Conservation (phyloP, 2,888 invertebrate genomes). For the Calameuta pallipes region DNA sequence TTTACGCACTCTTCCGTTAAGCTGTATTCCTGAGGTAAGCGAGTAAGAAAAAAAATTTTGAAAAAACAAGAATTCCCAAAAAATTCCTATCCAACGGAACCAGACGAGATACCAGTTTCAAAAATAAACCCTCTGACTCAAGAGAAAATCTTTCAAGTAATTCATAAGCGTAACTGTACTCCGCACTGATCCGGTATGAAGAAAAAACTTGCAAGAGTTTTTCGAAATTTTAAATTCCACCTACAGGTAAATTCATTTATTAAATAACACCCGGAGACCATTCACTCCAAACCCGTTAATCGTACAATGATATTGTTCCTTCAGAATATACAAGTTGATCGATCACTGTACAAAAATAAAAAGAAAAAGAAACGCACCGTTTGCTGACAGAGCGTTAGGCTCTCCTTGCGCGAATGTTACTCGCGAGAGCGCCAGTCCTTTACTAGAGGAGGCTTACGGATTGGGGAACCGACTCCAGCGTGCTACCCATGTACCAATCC, state of each 20-base stretch:
- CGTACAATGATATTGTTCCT: background rate
- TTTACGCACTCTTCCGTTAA: background rate
- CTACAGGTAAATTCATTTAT: background rate
- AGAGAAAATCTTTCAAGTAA: background rate
- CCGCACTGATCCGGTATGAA: background rate
- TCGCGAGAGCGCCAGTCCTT: constrained; percentile 7
- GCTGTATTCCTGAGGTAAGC: background rate
- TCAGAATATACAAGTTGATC: background rate
- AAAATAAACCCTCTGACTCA: background rate
- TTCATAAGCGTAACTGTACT: background rate
- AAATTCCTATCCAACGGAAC: background rate
- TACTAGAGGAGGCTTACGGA: constrained; percentile 11
- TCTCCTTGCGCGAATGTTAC: background rate
- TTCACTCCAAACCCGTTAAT: background rate
- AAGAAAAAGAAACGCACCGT: constrained; percentile 1
- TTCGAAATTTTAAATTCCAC: background rate
- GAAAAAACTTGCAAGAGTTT: background rate
- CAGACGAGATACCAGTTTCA: background rate
- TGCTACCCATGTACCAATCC: constrained; percentile 31
- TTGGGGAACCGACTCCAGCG: constrained; percentile 23
- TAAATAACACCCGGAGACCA: background rate
- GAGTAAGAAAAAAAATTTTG: background rate
- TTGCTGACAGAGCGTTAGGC: background rate
- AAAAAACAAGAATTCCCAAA: background rate
- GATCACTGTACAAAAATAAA: background rate